Evolutionary conservation across 1,140 invertebrate genomes (phyloP).

Genomic region (Drosophila truncata): DNA sequence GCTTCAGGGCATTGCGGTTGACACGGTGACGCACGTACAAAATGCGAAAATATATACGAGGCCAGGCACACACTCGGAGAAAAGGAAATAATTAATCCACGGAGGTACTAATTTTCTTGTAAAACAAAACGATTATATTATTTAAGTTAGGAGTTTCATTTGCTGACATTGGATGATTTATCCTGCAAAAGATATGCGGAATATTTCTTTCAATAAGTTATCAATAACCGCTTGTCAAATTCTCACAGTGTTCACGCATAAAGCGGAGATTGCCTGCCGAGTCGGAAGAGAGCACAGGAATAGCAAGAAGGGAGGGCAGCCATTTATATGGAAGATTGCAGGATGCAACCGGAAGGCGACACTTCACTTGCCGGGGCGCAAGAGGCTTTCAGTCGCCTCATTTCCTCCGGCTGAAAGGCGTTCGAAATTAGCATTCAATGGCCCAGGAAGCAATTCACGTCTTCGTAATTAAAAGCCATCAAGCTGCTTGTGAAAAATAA

Average conservation of each 20-base stretch:
- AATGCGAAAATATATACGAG: constrained; percentile 77
- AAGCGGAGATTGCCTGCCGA: constrained; percentile 28
- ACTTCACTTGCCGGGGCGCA: constrained; percentile 45
- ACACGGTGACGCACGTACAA: constrained; percentile 76
- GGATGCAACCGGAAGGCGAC: constrained; percentile 64
- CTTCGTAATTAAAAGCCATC: constrained; percentile 52
- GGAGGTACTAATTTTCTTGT: not conserved
- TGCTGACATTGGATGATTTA: not conserved
- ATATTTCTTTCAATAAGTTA: not conserved
- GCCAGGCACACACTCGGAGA: constrained; percentile 35
- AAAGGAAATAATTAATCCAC: not conserved
- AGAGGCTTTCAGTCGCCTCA: constrained; percentile 54
- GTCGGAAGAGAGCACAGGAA: not conserved
- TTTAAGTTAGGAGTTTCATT: not conserved
- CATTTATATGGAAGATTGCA: constrained; percentile 64
- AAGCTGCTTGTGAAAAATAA: constrained; percentile 5
- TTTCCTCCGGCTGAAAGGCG: constrained; percentile 55
- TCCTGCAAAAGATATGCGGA: not conserved
- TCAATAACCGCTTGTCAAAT: not conserved
- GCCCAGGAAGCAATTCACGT: constrained; percentile 43
- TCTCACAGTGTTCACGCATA: constrained; percentile 19
- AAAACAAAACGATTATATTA: not conserved
- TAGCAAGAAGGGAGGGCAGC: not conserved
- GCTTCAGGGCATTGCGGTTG: constrained; percentile 59
- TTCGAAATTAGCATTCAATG: constrained; percentile 45